phyloP scores from a whole-genome alignment of 1,140 invertebrate species.

The Ceratina australensis region DNA sequence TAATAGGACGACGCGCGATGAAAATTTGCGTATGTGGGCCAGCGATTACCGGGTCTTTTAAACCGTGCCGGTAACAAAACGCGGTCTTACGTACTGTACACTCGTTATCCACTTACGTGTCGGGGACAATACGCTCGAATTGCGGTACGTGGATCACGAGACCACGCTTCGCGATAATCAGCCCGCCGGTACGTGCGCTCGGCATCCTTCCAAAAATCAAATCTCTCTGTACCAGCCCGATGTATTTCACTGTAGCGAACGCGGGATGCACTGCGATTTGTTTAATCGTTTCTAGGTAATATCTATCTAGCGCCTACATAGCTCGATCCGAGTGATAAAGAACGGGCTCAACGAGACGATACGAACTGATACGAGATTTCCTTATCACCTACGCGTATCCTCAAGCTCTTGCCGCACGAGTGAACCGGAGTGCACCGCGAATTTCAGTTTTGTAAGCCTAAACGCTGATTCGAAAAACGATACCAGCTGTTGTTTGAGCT shows the following conservation, averaged over 20 bases:
- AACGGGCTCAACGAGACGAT: neutral
- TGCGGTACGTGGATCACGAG: slow-evolving; percentile 63
- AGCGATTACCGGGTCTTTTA: slow-evolving; percentile 47
- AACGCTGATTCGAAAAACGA: neutral
- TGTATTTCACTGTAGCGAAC: neutral
- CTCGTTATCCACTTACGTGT: slow-evolving; percentile 70
- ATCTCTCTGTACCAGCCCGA: slow-evolving; percentile 5
- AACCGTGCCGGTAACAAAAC: slow-evolving; percentile 52
- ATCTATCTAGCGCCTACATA: neutral
- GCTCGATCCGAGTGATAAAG: neutral
- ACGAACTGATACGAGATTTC: neutral
- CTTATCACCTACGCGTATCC: neutral
- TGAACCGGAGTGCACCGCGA: neutral
- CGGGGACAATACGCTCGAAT: slow-evolving; percentile 66
- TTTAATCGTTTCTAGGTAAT: neutral
- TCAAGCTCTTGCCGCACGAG: neutral
- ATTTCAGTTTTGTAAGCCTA: slow-evolving; percentile 7
- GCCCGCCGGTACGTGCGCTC: slow-evolving; percentile 38
- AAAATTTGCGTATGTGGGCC: slow-evolving; percentile 50
- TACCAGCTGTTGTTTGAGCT: slow-evolving; percentile 16
- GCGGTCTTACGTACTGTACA: slow-evolving; percentile 60
- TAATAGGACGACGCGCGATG: neutral
- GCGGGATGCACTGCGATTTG: neutral
- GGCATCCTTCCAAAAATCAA: slow-evolving; percentile 48
- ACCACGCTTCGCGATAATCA: slow-evolving; percentile 55